Percentiles rank a stretch among this genome's conserved stretches.
Conservation (phyloP, 2,888 invertebrate genomes). For the Aphelenchoides bicaudatus region DNA sequence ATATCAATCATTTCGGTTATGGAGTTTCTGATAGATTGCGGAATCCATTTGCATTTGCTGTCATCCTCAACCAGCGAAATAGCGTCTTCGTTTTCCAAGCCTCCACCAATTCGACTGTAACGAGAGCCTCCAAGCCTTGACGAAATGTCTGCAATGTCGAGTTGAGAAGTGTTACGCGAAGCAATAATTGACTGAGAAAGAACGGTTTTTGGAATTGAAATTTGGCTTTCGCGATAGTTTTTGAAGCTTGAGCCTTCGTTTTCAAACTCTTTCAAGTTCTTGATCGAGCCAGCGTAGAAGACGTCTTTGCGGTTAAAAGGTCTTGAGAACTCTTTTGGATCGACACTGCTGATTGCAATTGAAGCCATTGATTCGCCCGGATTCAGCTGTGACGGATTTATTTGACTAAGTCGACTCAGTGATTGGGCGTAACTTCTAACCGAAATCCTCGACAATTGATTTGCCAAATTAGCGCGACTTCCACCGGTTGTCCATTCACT, state of each 20-base stretch:
- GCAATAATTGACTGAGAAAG: conserved; percentile 4
- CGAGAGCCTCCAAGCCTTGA: conserved; percentile 40
- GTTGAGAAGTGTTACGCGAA: conserved; percentile 27
- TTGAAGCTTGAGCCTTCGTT: conserved; percentile 44
- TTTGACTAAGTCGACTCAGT: conserved; percentile 46
- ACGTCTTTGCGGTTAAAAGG: conserved; percentile 73
- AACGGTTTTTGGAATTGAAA: conserved; percentile 31
- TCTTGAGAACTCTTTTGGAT: conserved; percentile 52
- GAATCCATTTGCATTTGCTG: conserved; percentile 51
- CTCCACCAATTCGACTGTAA: conserved; percentile 41
- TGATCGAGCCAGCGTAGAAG: conserved; percentile 91
- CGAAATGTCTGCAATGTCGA: conserved; percentile 34
- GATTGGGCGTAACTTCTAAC: conserved; percentile 55
- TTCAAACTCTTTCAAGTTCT: conserved; percentile 81
- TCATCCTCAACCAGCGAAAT: conserved; percentile 6
- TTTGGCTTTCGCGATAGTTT: conserved; percentile 43
- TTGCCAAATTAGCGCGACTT: conserved; percentile 40
- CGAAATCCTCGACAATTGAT: conserved; percentile 41
- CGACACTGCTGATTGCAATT: conserved; percentile 55
- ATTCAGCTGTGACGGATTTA: conserved; percentile 20
- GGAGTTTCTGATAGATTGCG: conserved; percentile 51
- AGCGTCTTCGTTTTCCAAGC: conserved; percentile 25
- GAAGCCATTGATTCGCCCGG: conserved; percentile 47
- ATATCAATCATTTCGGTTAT: conserved; percentile 58
- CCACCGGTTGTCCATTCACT: conserved; percentile 39